Evolutionary conservation across 2,113 vertebrate species (phyloP), one percentile per base, ranked within the genome.

Genomic region (Nesogale talazaci): DNA sequence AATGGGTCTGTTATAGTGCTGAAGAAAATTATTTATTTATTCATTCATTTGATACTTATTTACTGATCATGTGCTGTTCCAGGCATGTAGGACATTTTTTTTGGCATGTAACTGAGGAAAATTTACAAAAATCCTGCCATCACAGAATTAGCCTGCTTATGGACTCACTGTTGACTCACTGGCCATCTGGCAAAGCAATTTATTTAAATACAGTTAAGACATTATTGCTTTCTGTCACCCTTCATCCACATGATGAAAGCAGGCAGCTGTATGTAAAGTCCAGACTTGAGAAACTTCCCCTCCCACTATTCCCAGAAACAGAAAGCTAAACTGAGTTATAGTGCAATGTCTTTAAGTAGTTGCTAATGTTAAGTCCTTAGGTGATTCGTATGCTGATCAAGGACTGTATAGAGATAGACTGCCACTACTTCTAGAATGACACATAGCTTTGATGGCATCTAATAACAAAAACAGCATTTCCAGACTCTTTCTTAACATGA

Each of bases 141-240:
- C 27, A 7, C 38, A 31, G 23, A 40, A 19, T 86, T 70, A n/a
- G 67, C 25, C 6, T 5, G 86, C 34, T 76, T 57, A 31, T 74
- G 27, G 67, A 65, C n/a, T 74, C 56, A 52, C 31, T 22, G n/a
- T 38, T 85, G 57, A 79, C 69, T 31, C n/a, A 22, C 65, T 34
- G 2, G 22, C 22, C 46, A n/a, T 63, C 27, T 76, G 67, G 38
- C 2, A 83, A 88, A 34, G 7, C 23, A 25, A 34, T 86, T 63
- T 77, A 77, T 82, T 93, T 69, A 61, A 85, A 69, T 59, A 42
- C 12, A 7, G 15, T 70, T 70, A 61, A 46, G 31, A 31, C 0
- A 5, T 65, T 80, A 82, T 77, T 86, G 52, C 17, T n/a, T 80
- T 83, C 83, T 72, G 74, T 92, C 67, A 52, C 70, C 86, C n/a